Evolutionary conservation across 2,888 invertebrate species (phyloP), one percentile per base, ranked within the genome.

Genomic region (Athalia rosae): DNA sequence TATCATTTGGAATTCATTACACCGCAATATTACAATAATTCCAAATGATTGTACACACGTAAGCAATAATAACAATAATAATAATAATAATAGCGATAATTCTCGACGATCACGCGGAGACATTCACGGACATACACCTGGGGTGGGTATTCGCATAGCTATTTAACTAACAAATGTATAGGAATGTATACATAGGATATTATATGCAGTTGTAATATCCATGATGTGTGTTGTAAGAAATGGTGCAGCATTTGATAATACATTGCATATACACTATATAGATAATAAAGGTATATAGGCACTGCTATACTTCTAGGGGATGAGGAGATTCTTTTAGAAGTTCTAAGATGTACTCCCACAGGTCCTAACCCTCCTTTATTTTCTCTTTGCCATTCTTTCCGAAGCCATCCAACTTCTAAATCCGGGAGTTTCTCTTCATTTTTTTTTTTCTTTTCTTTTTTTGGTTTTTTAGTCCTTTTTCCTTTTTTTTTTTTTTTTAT

Each of bases 321-420:
- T 15, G 71, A 62, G 59, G 67, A 77, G 59, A 50, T 67, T 67
- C 59, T 61, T 71, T 61, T 61, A 61, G 61, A 74, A 74, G 74
- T 74, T 74, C 28, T 74, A 61, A 74, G 61, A 74, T 62, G 61
- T 59, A 74, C 61, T 61, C 48, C 73, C 63, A 77, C 61, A 48
- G 41, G 58, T 50, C 76, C 63, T 76, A 69, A 77, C 58, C 63
- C 77, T 56, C 58, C n/a, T 56, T 77, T 77, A 53, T 48, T 66
- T 74, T 69, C 63, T 78, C 69, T 78, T 79, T 79, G 78, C 80
- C 80, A 80, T 81, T 80, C 77, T 78, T 79, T 77, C 74, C 76
- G 76, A 74, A 76, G 62, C 78, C 80, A 80, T 80, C 77, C 78
- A 81, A 78, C 80, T 80, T 80, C 76, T 78, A 79, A 79, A 79